Percentiles rank a stretch among this genome's conserved stretches.
Evolutionary conservation across 30 jellyfish, hydroid and myxozoan species (phyloP).

Genomic region (Aurelia sp.): DNA sequence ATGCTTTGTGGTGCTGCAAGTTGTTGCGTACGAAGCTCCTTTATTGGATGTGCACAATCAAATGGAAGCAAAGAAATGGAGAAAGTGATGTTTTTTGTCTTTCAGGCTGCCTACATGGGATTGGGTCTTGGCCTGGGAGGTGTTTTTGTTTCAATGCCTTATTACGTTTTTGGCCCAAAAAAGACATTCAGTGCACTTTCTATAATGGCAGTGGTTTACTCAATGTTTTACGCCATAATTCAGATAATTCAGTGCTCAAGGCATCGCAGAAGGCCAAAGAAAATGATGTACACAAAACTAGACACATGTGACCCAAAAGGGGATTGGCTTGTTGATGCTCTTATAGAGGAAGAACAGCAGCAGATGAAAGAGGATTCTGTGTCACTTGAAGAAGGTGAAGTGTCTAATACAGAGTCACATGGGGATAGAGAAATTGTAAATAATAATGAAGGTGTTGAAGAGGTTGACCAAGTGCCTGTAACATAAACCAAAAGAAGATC

Average conservation of each 20-base stretch:
- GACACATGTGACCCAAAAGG: constrained; percentile 44
- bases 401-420: not conserved
- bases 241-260: constrained; percentile 5
- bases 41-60: constrained; percentile 41
- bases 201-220: constrained; percentile 39
- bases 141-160: constrained; percentile 61
- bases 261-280: constrained; percentile 10
- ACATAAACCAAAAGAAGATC: constrained; percentile 6
- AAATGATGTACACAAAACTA: constrained; percentile 29
- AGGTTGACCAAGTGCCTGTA: not conserved
- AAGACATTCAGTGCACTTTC: constrained; percentile 55
- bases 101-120: constrained; percentile 71
- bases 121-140: constrained; percentile 80
- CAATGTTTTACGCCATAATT: constrained; percentile 13
- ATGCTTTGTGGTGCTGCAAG: constrained; percentile 59
- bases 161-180: constrained; percentile 52
- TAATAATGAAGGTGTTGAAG: constrained; percentile 2
- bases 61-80: constrained; percentile 67
- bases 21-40: constrained; percentile 49
- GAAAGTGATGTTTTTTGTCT: constrained; percentile 55
- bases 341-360: constrained; percentile 39
- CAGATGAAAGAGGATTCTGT: constrained; percentile 1
- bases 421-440: not conserved
- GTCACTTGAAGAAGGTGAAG: constrained; percentile 4
- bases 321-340: constrained; percentile 80